phyloP scores from a whole-genome alignment of 2,888 invertebrate genomes.

The Cheilosia scutellata region DNA sequence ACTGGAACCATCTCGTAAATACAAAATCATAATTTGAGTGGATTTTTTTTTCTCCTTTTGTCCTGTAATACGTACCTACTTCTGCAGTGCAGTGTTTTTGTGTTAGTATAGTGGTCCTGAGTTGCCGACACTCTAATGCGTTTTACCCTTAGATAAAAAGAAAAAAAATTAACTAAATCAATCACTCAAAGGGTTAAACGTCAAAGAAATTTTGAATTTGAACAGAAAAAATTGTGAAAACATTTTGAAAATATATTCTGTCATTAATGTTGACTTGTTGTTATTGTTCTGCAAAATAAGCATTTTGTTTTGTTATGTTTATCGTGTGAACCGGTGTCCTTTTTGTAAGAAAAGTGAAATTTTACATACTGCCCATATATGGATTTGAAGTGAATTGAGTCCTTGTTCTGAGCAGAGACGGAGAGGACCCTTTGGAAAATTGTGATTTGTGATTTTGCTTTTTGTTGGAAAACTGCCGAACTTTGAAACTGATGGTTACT shows the following conservation, averaged over 20 bases:
- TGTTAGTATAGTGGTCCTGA: conserved; percentile 50
- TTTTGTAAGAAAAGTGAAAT: conserved; percentile 28
- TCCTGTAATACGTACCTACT: conserved; percentile 44
- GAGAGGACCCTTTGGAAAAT: conserved; percentile 15
- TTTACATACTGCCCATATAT: conserved; percentile 27
- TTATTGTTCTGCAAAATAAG: conserved; percentile 4
- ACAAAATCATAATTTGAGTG: conserved; percentile 58
- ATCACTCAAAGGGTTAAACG: conserved; percentile 4
- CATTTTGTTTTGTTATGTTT: conserved; percentile 13
- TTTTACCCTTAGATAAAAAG: neutral
- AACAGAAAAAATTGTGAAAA: conserved; percentile 7
- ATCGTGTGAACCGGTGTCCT: conserved; percentile 13
- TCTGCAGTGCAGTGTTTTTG: conserved; percentile 33
- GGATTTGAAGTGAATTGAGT: conserved; percentile 42
- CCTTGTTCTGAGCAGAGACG: conserved; percentile 36
- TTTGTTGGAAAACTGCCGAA: conserved; percentile 45
- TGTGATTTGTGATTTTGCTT: conserved; percentile 14
- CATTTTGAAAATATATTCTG: conserved; percentile 26
- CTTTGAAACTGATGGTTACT: conserved; percentile 73
- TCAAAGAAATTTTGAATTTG: neutral
- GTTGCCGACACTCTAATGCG: conserved; percentile 22
- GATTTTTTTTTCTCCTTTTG: conserved; percentile 45
- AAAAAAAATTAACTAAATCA: neutral
- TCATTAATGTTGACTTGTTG: conserved; percentile 13
- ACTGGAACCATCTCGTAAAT: conserved; percentile 55